Evolutionary conservation across 2,888 invertebrate species (phyloP).

Genomic region (Charanyca ferruginea): DNA sequence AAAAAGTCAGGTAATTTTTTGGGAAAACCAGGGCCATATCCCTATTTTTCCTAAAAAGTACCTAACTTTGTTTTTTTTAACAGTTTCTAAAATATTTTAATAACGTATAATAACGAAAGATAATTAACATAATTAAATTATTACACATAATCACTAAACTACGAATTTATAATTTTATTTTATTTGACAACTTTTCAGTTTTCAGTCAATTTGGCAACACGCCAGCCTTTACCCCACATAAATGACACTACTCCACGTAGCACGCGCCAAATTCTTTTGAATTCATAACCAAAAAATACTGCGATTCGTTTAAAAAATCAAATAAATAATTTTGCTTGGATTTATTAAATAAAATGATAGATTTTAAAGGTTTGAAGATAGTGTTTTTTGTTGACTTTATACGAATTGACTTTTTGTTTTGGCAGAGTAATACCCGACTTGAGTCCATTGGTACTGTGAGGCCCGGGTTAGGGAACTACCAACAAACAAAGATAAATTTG

Average conservation of each 20-base stretch:
- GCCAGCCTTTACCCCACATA: conserved; percentile 35
- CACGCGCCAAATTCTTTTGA: conserved; percentile 7
- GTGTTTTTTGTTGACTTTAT: neutral
- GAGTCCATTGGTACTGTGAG: no score
- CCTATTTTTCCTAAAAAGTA: neutral
- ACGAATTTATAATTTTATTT: conserved; percentile 10
- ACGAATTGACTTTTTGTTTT: neutral
- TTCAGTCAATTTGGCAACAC: conserved; percentile 32
- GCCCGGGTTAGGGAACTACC: no score
- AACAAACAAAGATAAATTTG: no score
- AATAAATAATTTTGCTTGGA: neutral
- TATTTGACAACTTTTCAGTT: neutral
- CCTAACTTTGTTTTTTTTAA: neutral
- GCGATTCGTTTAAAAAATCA: no score
- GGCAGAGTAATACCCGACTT: no score
- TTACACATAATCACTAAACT: no score
- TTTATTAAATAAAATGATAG: neutral
- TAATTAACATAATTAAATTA: no score
- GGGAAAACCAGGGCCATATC: neutral
- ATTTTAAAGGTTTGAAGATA: no score
- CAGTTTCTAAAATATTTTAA: neutral
- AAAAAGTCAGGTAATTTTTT: neutral
- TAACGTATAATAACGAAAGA: neutral
- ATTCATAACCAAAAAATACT: conserved; percentile 1
- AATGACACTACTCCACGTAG: conserved; percentile 9